phyloP scores from a whole-genome alignment of 2,888 invertebrate genomes.

The Nemapogon koenigi region DNA sequence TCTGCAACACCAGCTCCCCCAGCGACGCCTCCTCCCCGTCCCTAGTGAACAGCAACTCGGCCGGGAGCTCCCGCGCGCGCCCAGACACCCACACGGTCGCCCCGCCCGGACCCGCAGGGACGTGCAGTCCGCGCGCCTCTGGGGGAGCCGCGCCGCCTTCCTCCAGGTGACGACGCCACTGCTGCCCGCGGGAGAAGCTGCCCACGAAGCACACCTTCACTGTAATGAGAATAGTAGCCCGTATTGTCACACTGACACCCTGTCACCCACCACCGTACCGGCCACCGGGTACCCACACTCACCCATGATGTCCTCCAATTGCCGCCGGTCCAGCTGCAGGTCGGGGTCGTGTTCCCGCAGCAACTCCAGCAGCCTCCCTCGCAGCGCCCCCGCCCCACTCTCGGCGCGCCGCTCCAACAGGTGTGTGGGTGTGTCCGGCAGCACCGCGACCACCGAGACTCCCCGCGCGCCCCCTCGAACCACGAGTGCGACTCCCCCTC shows the following conservation, averaged over 20 bases:
- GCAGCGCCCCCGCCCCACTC: constrained; percentile 72
- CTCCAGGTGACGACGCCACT: constrained; percentile 45
- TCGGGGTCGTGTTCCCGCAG: constrained; percentile 47
- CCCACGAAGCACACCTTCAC: constrained; percentile 91
- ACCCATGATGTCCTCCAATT: constrained; percentile 81
- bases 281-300: constrained; percentile 9
- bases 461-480: constrained; percentile 64
- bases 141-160: constrained; percentile 58
- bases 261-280: background rate
- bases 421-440: too few species aligned
- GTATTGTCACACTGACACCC: background rate
- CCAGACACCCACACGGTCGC: constrained; percentile 7
- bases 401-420: constrained; percentile 74
- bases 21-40: constrained; percentile 71
- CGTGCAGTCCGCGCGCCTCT: constrained; percentile 73
- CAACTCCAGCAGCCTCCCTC: constrained; percentile 62
- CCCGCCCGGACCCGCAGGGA: constrained; percentile 67
- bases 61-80: constrained; percentile 63
- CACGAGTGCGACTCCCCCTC: constrained; percentile 42
- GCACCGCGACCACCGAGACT: too few species aligned
- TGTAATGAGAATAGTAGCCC: constrained; percentile 26
- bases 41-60: constrained; percentile 85
- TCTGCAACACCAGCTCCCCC: constrained; percentile 84
- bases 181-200: constrained; percentile 70
- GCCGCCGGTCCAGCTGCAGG: constrained; percentile 54